These are phyloP conservation scores for Clusia tigrina DNA, from an alignment of 2,888 invertebrate species.

Conservation along the genomic window DNA sequence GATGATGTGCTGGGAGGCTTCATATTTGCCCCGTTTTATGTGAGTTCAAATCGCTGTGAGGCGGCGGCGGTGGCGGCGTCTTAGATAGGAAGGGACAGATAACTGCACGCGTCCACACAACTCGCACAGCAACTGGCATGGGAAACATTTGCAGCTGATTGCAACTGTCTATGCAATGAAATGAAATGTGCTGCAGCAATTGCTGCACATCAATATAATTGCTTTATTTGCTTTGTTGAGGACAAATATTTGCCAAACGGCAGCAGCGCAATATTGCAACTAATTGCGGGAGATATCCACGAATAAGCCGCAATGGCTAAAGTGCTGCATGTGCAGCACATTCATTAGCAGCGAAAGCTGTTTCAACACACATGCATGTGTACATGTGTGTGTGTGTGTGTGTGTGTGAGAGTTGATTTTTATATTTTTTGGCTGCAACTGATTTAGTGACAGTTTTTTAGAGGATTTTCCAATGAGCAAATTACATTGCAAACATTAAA, in stretches of 20 bases:
- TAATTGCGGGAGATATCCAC: constrained; percentile 12
- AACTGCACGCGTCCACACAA: too few relatives aligned
- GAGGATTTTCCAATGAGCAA: constrained; percentile 4
- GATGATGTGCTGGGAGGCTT: too few relatives aligned
- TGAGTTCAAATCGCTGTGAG: too few relatives aligned
- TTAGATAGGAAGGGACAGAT: constrained; percentile 23
- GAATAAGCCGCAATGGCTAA: not conserved
- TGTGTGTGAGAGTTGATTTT: constrained; percentile 31
- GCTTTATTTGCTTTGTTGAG: constrained; percentile 26
- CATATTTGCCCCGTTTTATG: too few relatives aligned
- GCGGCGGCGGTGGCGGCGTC: not conserved
- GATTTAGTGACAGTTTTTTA: not conserved
- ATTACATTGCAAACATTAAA: constrained; percentile 9
- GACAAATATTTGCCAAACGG: constrained; percentile 15
- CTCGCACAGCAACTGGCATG: constrained; percentile 19
- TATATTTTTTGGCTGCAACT: constrained; percentile 11
- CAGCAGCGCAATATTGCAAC: not conserved
- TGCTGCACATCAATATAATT: constrained; percentile 26
- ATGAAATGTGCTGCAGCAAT: not conserved
- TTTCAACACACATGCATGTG: constrained; percentile 19
- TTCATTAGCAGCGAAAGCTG: not conserved
- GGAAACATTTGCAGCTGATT: constrained; percentile 19
- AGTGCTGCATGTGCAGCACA: not conserved
- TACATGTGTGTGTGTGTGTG: not conserved
- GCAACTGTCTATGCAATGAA: not conserved